Evolutionary conservation across 2,888 invertebrate genomes (phyloP).

Genomic region (Alcis repandata): DNA sequence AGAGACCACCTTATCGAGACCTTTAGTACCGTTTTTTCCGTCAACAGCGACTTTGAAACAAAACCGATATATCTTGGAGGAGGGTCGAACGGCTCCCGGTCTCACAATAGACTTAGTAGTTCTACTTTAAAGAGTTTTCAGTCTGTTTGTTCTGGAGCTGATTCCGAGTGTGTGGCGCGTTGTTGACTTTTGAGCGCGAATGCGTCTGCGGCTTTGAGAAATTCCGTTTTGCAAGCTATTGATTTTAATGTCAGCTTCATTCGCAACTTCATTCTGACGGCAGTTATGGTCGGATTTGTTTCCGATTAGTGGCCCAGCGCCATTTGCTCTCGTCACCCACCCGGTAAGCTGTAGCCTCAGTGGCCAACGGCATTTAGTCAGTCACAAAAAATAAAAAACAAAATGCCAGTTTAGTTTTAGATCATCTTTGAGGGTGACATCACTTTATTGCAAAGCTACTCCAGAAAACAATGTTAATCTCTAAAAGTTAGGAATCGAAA

Average conservation of each 20-base stretch:
- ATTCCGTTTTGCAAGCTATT: not conserved
- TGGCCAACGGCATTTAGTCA: too few relatives aligned
- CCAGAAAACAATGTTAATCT: too few relatives aligned
- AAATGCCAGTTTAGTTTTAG: too few relatives aligned
- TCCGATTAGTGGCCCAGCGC: too few relatives aligned
- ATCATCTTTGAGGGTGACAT: too few relatives aligned
- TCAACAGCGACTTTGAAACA: slow-evolving; percentile 65
- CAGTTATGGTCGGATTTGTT: too few relatives aligned
- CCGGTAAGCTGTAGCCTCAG: too few relatives aligned
- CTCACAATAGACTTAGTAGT: slow-evolving; percentile 61
- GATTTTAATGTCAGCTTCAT: not conserved
- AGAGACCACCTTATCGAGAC: not conserved
- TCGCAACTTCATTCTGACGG: too few relatives aligned
- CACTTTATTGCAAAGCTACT: too few relatives aligned
- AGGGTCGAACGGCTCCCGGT: slow-evolving; percentile 42
- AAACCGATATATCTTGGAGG: slow-evolving; percentile 71
- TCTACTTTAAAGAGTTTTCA: slow-evolving; percentile 64
- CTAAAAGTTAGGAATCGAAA: too few relatives aligned
- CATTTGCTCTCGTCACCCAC: too few relatives aligned
- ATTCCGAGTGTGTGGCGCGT: slow-evolving; percentile 43
- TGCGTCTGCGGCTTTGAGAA: slow-evolving; percentile 20
- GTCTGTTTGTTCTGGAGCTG: slow-evolving; percentile 50
- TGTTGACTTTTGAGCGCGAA: slow-evolving; percentile 43
- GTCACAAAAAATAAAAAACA: too few relatives aligned
- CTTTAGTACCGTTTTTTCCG: slow-evolving; percentile 13